These are phyloP conservation scores for Dreissena polymorpha DNA, from an alignment of 1,140 invertebrate species.

Conservation along the genomic window DNA sequence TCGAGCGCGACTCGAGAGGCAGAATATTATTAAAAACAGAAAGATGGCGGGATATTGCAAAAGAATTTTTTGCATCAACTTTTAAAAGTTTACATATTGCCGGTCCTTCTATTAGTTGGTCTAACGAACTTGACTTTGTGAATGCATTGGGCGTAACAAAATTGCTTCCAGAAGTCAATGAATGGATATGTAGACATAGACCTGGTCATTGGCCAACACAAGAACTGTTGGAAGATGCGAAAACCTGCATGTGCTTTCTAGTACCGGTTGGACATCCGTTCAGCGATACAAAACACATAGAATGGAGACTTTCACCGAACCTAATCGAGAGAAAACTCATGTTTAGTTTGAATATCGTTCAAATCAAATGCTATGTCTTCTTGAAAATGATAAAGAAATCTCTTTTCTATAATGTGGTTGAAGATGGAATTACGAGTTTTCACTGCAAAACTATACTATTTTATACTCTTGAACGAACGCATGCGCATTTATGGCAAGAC, in stretches of 20 bases:
- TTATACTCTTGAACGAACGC: neutral
- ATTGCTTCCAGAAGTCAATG: neutral
- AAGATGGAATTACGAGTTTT: too few relatives aligned
- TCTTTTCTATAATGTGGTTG: neutral
- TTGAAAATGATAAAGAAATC: neutral
- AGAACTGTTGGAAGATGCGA: neutral
- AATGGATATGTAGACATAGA: neutral
- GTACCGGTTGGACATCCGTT: neutral
- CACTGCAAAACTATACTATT: neutral
- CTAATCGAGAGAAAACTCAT: neutral
- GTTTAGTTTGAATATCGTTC: neutral
- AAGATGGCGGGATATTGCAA: neutral
- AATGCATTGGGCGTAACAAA: neutral
- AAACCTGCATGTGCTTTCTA: neutral
- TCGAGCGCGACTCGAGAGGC: neutral
- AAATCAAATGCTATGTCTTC: neutral
- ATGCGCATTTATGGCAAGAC: neutral
- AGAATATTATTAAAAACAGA: neutral
- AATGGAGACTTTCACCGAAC: neutral
- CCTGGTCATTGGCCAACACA: neutral
- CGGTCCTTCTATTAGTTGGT: neutral
- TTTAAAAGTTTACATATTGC: neutral
- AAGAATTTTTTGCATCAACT: neutral
- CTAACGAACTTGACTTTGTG: neutral
- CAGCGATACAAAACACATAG: neutral